These are phyloP conservation scores for Polymixis lichenea DNA, from an alignment of 2,888 invertebrate species.

Conservation along the genomic window DNA sequence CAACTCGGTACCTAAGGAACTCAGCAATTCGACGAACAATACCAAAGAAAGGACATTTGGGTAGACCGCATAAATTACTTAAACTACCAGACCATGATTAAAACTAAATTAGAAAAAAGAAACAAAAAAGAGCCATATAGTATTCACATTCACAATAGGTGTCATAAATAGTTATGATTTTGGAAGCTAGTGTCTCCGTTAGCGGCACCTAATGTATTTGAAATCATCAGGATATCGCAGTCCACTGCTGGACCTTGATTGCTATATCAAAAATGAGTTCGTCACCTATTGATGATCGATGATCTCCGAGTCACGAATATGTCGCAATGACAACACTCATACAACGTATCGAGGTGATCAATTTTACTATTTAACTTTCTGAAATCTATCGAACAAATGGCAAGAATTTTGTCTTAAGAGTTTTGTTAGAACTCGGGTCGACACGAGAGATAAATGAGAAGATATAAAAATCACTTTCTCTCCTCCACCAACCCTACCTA, in stretches of 20 bases:
- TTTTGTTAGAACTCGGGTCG: not conserved
- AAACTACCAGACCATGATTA: too few relatives aligned
- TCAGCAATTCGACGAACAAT: too few relatives aligned
- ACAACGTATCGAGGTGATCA: not conserved
- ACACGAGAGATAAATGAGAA: not conserved
- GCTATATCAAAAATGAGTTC: not conserved
- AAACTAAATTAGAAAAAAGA: too few relatives aligned
- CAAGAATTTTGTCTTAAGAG: not conserved
- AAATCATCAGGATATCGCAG: not conserved
- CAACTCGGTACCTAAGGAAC: too few relatives aligned
- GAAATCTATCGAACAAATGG: not conserved
- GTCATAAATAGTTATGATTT: not conserved
- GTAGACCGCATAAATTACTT: too few relatives aligned
- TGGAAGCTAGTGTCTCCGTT: not conserved
- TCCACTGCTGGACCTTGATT: not conserved
- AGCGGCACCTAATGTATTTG: not conserved
- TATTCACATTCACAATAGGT: too few relatives aligned
- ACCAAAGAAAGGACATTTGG: too few relatives aligned
- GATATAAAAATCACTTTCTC: slow-evolving; percentile 1
- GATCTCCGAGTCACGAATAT: not conserved
- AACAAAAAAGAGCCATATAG: too few relatives aligned
- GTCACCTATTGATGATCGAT: not conserved
- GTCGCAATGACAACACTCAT: too few relatives aligned
- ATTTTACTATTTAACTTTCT: not conserved
- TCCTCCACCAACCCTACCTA: slow-evolving; percentile 60